Base-by-base conservation (phyloP, 2,113 vertebrate genomes). In the Pardalotus punctatus region DNA sequence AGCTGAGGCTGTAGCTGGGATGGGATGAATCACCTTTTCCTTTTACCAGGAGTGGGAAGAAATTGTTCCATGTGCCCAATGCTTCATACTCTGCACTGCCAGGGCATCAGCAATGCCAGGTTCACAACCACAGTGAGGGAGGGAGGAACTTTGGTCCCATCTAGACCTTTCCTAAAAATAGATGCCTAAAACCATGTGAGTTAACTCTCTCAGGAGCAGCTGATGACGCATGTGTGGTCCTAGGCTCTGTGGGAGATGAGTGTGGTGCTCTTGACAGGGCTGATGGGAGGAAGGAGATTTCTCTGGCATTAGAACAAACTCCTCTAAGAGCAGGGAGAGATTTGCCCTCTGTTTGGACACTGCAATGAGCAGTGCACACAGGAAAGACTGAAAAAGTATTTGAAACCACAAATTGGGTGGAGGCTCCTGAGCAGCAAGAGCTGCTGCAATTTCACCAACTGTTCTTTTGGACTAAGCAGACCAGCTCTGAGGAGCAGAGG, bases 221-320 rank as follows among this genome's bases (percentile, higher is more conserved):
- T 84, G 78, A 28, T 40, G 24, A 53, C 62, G 64, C 19, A 9
- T 0, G 2, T 1, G 7, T 13, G 58, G 48, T 45, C 48, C 43
- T 40, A 69, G 43, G 28, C 43, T 67, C n/a, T 2, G 1, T 0
- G 2, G 48, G 47, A 84, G 22, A 11, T 3, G 31, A 60, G 19
- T 11, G 10, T 6, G 3, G 62, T n/a, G 40, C 13, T 45, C 31
- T 28, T 6, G 12, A 9, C 0, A 0, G 45, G 50, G 22, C 73
- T 71, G 45, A 31, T 2, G 3, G 36, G 29, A 48, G 23, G 69
- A 81, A 72, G 69, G 73, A 72, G 7, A 6, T 76, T 76, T 33
- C 42, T 61, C 29, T 6, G 21, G 20, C 14, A 8, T 61, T 66
- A 38, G 22, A 51, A 71, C 7, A 38, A 61, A 42, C 56, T 70